A percentile compares a stretch with the other conserved stretches of the same genome.
Conservation (phyloP, 2,113 vertebrate species). For the Pluvialis apricaria region DNA sequence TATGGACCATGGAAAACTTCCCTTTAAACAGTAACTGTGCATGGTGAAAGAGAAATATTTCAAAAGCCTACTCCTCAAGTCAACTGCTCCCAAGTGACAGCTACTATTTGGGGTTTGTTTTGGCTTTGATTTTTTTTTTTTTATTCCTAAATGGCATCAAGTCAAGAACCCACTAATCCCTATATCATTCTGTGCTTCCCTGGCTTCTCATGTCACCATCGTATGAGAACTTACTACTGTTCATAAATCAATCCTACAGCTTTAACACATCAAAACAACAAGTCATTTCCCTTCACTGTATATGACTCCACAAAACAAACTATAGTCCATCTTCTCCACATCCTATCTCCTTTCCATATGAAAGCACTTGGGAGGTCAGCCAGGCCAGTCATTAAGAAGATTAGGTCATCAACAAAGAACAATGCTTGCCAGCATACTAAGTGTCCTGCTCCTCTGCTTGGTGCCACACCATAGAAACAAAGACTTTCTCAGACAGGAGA, state of each 20-base stretch:
- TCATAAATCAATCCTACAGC: not conserved
- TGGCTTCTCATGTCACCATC: not conserved
- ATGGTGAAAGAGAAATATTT: not conserved
- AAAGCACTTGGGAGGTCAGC: not conserved
- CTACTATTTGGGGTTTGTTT: not conserved
- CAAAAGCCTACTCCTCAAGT: not conserved
- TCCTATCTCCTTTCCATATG: not conserved
- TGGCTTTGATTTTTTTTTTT: not conserved
- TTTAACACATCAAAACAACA: not conserved
- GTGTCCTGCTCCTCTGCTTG: not conserved
- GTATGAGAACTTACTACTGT: not conserved
- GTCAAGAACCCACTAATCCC: not conserved
- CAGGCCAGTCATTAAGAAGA: not conserved
- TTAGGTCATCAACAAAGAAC: not conserved
- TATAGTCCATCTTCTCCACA: not conserved
- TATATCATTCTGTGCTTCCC: not conserved
- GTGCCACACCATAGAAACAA: not conserved
- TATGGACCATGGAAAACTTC: not conserved
- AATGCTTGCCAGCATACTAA: accelerated
- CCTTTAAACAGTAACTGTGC: not conserved
- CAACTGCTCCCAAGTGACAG: not conserved
- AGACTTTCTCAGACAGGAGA: not conserved
- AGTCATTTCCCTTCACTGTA: not conserved
- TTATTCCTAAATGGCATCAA: not conserved
- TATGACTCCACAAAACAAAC: not conserved